Evolutionary conservation across 1,140 invertebrate species (phyloP), one percentile per base, ranked within the genome.

Genomic region (Euglossa dilemma): DNA sequence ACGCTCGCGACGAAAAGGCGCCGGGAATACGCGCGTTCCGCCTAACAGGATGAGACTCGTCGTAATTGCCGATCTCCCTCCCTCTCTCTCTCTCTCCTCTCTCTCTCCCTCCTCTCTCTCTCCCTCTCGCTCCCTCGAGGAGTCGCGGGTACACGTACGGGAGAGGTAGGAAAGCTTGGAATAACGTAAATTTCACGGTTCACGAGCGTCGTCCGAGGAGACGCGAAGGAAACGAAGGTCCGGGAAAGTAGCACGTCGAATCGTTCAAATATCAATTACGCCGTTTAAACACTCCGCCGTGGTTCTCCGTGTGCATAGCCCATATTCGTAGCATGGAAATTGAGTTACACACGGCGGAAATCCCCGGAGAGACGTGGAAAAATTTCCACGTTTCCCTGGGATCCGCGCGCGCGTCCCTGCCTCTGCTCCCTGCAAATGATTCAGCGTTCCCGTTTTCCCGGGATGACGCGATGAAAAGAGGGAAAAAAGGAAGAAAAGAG

Each of bases 201-300:
- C 18, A 16, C 25, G 28, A 25, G 28, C 36, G 8, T 63, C 61
- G 25, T 63, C 20, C 20, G 23, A 9, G 9, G 20, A 56, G 54
- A 9, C 36, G 36, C 36, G 23, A 59, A 11, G 12, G 9, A n/a
- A 12, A 59, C 8, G 11, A 59, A 59, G n/a, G 63, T 50, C 70
- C 8, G 25, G 70, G 28, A 28, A 54, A 54, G 50, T 56, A n/a
- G 8, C 28, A 20, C 52, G 6, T 43, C 28, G 6, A 52, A 36
- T 28, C 28, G 52, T 47, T n/a, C 50, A 72, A 56, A 72, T 56
- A 72, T 23, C 70, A 72, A 56, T 72, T 72, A 72, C 52, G 20
- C 28, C 23, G 43, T 25, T 72, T 56, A 72, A 72, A 72, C 70
- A 72, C 28, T 28, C 20, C 25, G 20, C 16, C 50, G 25, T 56